These are phyloP conservation scores for Acromyrmex charruanus DNA, from an alignment of 1,140 invertebrate species.

Conservation along the genomic window DNA sequence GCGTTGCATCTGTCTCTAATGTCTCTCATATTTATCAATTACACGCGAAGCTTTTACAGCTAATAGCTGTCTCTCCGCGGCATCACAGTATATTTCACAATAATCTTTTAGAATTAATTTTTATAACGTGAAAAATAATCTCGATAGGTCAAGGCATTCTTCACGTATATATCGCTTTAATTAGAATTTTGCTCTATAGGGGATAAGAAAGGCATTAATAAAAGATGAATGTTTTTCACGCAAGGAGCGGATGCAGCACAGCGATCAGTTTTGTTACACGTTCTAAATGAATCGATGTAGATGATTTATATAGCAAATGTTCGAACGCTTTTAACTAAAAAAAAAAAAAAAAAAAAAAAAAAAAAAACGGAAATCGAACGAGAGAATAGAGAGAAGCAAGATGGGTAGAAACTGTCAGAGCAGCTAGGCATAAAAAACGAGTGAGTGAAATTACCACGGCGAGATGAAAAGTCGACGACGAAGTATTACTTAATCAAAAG, in stretches of 20 bases:
- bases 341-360: no score
- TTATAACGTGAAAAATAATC: constrained; percentile 1
- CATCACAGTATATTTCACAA: neutral
- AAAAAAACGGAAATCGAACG: neutral
- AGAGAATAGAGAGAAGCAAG: neutral
- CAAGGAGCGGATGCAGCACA: neutral
- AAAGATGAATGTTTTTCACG: constrained; percentile 23
- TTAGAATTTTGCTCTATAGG: neutral
- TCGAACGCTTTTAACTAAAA: constrained; percentile 28
- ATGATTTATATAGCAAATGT: constrained; percentile 28
- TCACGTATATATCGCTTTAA: neutral
- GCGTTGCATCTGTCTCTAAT: neutral
- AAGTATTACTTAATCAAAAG: constrained; percentile 65
- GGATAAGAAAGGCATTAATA: neutral
- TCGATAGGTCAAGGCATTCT: constrained; percentile 1
- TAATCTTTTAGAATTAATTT: constrained; percentile 1
- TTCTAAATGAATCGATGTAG: neutral
- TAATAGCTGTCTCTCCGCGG: neutral
- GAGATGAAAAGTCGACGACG: constrained; percentile 58
- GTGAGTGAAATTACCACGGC: constrained; percentile 38
- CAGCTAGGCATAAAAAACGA: constrained; percentile 1
- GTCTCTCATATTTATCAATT: constrained; percentile 37
- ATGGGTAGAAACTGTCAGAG: constrained; percentile 10
- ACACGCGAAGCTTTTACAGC: neutral
- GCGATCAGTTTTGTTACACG: constrained; percentile 33